Percentiles rank a stretch among this genome's conserved stretches.
Evolutionary conservation across 1,140 invertebrate species (phyloP).

Genomic region (Tetramorium alpestre): DNA sequence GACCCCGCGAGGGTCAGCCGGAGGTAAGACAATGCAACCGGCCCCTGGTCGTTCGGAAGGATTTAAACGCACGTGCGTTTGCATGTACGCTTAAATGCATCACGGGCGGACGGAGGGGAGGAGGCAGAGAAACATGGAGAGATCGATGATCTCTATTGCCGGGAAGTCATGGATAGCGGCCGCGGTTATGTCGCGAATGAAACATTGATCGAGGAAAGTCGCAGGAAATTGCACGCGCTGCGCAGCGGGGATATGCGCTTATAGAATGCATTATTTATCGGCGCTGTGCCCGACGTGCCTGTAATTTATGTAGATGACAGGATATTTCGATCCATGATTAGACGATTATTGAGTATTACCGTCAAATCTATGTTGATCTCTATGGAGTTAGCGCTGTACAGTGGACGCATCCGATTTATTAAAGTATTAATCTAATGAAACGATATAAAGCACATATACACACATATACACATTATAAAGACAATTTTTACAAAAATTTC

Average conservation of each 20-base stretch:
- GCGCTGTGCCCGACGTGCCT: slow-evolving; percentile 17
- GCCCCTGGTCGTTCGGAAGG: slow-evolving; percentile 1
- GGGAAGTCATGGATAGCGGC: slow-evolving; percentile 54
- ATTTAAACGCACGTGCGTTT: slow-evolving; percentile 63
- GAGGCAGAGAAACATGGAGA: slow-evolving; percentile 14
- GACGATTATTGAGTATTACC: slow-evolving; percentile 45
- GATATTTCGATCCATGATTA: slow-evolving; percentile 56
- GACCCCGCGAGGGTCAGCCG: slow-evolving; percentile 70
- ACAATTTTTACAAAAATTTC: not conserved
- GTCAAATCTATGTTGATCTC: not conserved
- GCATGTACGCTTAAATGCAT: slow-evolving; percentile 62
- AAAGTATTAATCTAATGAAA: not conserved
- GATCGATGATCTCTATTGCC: slow-evolving; percentile 57
- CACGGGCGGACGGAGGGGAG: slow-evolving; percentile 1
- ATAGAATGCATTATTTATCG: slow-evolving; percentile 60
- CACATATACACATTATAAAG: not conserved
- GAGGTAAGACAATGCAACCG: slow-evolving; percentile 73
- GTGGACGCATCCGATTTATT: not conserved
- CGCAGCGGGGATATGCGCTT: slow-evolving; percentile 53
- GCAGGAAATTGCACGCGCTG: slow-evolving; percentile 66
- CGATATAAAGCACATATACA: not conserved
- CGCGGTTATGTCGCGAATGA: slow-evolving; percentile 50
- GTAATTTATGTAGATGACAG: slow-evolving; percentile 48
- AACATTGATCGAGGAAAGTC: slow-evolving; percentile 66
- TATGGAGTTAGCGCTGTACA: not conserved